Conservation (phyloP, 1,140 invertebrate genomes). For the Aphaenogaster floridana region DNA sequence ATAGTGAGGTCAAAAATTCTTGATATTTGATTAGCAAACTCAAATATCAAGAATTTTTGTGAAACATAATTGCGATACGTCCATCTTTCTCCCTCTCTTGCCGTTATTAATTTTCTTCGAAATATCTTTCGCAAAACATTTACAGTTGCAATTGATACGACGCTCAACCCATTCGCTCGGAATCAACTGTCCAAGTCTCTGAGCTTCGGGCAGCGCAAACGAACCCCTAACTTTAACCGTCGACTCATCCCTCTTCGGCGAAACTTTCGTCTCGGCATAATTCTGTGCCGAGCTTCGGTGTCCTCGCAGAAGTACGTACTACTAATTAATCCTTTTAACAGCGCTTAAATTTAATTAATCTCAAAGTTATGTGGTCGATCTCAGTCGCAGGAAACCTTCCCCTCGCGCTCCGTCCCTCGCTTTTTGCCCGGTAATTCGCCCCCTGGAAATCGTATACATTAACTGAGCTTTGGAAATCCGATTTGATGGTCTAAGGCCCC, state of each 20-base stretch:
- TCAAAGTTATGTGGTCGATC: constrained; percentile 82
- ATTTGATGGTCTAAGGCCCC: constrained; percentile 69
- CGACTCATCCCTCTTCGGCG: constrained; percentile 64
- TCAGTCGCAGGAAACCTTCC: constrained; percentile 39
- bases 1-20: not conserved
- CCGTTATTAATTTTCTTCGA: constrained; percentile 51
- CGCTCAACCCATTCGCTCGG: constrained; percentile 43
- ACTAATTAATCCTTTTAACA: constrained; percentile 84
- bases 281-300: constrained; percentile 75
- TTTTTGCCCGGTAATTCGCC: constrained; percentile 69
- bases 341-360: constrained; percentile 84
- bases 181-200: constrained; percentile 66
- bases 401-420: constrained; percentile 46
- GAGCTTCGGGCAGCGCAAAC: constrained; percentile 62
- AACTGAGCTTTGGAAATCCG: constrained; percentile 77
- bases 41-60: not conserved
- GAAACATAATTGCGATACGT: not conserved
- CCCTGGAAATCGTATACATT: constrained; percentile 73
- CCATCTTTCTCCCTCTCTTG: not conserved
- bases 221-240: constrained; percentile 48
- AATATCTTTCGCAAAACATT: constrained; percentile 53
- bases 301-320: constrained; percentile 75
- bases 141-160: constrained; percentile 59
- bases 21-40: not conserved
- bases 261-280: constrained; percentile 78